phyloP scores from a whole-genome alignment of 2,113 vertebrate species.

The Micronycteris hirsuta region DNA sequence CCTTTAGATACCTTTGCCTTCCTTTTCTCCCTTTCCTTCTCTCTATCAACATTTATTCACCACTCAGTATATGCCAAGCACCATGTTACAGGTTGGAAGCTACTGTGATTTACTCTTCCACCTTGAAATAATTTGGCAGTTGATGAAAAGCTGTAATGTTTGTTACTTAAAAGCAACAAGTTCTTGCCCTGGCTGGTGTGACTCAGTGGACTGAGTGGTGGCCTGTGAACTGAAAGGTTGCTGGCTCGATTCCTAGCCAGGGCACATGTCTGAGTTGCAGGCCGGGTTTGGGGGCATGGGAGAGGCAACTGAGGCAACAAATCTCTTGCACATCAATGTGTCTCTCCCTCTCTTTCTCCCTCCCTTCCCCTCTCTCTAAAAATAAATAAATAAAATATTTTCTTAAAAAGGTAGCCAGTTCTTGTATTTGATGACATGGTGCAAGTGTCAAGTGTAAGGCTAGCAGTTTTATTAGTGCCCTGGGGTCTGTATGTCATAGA shows the following conservation, averaged over 20 bases:
- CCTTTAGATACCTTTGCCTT: neutral
- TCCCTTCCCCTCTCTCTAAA: neutral
- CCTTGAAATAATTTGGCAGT: slow-evolving; percentile 3
- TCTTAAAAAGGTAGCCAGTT: neutral
- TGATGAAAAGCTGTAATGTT: slow-evolving; percentile 1
- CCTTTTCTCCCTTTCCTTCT: neutral
- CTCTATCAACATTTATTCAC: neutral
- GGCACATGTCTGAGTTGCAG: neutral
- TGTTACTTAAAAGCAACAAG: neutral
- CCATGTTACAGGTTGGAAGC: neutral
- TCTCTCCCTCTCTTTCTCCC: neutral
- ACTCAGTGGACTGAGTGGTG: neutral
- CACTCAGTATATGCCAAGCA: neutral
- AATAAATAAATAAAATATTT: too few species aligned
- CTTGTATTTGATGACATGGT: neutral
- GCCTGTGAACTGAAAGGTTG: too few species aligned
- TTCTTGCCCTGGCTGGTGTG: neutral
- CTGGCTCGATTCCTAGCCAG: neutral
- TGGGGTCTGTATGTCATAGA: neutral
- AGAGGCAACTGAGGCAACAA: neutral
- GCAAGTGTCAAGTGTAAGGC: neutral
- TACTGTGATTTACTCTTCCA: neutral
- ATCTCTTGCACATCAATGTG: neutral
- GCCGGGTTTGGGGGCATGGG: neutral
- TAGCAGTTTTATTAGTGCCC: neutral